phyloP scores from a whole-genome alignment of 2,797 vertebrate species.

The Urophycis tenuis region DNA sequence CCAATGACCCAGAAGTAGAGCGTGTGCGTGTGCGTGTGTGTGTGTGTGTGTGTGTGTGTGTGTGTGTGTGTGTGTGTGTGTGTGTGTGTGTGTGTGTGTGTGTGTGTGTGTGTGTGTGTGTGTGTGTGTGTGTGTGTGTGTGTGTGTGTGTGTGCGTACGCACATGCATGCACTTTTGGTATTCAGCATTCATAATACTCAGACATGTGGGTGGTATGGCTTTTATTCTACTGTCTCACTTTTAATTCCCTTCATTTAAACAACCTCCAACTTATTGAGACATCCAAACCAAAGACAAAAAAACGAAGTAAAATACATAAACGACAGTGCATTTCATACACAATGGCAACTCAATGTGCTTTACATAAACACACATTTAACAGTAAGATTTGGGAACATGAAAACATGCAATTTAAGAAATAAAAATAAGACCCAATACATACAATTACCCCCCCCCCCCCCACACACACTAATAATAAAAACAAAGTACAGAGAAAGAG shows the following conservation, averaged over 20 bases:
- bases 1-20: neutral
- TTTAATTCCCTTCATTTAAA: neutral
- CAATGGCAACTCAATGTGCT: too few species aligned
- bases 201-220: constrained; percentile 30
- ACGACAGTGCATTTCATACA: too few species aligned
- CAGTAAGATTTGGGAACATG: too few species aligned
- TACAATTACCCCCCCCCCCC: too few species aligned
- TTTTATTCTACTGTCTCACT: neutral
- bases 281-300: neutral
- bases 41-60: constrained; percentile 27
- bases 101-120: constrained; percentile 23
- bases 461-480: too few species aligned
- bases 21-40: neutral
- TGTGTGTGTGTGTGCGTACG: constrained; percentile 33
- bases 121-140: constrained; percentile 8
- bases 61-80: constrained; percentile 8
- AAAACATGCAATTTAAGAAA: too few species aligned
- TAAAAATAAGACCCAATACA: too few species aligned
- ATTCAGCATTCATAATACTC: neutral
- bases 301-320: neutral
- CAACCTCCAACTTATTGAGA: neutral
- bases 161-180: too few species aligned
- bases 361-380: too few species aligned
- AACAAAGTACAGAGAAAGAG: too few species aligned
- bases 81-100: constrained; percentile 16